Evolutionary conservation across 2,888 invertebrate genomes (phyloP), one percentile per base, ranked within the genome.

Genomic region (Andrena trimmerana): DNA sequence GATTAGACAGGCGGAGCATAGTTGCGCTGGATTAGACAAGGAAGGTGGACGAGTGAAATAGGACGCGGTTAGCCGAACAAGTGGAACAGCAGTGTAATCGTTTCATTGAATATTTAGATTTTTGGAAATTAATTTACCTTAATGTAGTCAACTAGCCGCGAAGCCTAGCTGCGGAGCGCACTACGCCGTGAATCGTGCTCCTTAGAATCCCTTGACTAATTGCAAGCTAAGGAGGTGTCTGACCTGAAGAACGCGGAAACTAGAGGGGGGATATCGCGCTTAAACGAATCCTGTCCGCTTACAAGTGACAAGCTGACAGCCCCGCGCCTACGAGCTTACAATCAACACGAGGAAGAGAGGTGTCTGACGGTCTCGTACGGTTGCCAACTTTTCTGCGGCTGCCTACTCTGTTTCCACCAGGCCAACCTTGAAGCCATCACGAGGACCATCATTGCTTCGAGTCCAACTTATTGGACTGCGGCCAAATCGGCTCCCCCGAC

Each of bases 381-480:
- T 67, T 74, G 84, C 80, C 84, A 84, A 85, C 84, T 84, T 85
- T 71, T 63, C 76, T 73, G 68, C 59, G 73, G 76, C 27, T 60
- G 80, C 73, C 77, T 65, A 68, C 80, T 68, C 77, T 60, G 73
- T 73, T 65, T 66, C 60, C 74, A 3, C 33, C 29, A 16, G 10
- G 20, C 48, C 84, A 69, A 83, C 66, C 72, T 78, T 73, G 62
- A 60, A 73, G 69, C 66, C 27, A 74, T 71, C 78, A 33, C 36
- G 68, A 50, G 73, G 29, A 42, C 60, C 59, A 59, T 75, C 70
- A 66, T 36, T 33, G 52, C 57, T 66, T 70, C 48, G 42, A 60
- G 33, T 68, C 73, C 33, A 83, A 72, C n/a, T 54, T 36, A 29
- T 27, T 84, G 84, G 76, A 69, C 16, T 2, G 1, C 5, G 7